Evolutionary conservation across 2,113 vertebrate genomes (phyloP).

Genomic region (Rousettus leschenaultii): DNA sequence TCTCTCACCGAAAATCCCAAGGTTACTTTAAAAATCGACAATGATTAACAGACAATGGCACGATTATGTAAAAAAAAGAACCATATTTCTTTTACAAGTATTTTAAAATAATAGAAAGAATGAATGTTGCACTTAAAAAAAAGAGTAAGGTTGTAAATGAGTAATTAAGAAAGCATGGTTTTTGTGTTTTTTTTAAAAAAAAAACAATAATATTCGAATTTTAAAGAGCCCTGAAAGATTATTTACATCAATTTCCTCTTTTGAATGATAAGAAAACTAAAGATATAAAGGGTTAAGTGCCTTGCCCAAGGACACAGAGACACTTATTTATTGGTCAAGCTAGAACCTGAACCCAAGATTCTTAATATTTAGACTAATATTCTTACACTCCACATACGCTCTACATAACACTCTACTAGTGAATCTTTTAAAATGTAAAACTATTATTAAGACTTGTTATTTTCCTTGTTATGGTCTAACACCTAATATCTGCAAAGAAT

Average conservation of each 20-base stretch:
- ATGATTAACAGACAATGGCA: not conserved
- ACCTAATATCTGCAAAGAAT: not conserved
- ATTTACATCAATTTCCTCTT: not conserved
- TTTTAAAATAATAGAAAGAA: conserved; percentile 3
- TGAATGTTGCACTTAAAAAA: not conserved
- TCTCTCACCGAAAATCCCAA: not conserved
- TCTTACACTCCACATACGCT: not conserved
- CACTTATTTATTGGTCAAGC: not conserved
- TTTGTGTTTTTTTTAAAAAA: not conserved
- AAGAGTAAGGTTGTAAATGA: not conserved
- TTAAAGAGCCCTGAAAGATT: not conserved
- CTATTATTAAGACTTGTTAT: not conserved
- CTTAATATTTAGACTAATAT: not conserved
- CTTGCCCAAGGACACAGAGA: not conserved
- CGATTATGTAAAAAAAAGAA: not conserved
- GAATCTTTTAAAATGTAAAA: not conserved
- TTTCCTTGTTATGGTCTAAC: not conserved
- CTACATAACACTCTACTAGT: not conserved
- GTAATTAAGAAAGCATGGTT: not conserved
- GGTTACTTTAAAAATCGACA: not conserved
- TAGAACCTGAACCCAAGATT: not conserved
- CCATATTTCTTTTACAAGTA: not conserved
- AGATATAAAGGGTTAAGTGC: not conserved
- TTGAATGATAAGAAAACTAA: not conserved
- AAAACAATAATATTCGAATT: not conserved